Base-by-base conservation (phyloP, 2,113 vertebrate genomes). In the Engraulis encrasicolus region DNA sequence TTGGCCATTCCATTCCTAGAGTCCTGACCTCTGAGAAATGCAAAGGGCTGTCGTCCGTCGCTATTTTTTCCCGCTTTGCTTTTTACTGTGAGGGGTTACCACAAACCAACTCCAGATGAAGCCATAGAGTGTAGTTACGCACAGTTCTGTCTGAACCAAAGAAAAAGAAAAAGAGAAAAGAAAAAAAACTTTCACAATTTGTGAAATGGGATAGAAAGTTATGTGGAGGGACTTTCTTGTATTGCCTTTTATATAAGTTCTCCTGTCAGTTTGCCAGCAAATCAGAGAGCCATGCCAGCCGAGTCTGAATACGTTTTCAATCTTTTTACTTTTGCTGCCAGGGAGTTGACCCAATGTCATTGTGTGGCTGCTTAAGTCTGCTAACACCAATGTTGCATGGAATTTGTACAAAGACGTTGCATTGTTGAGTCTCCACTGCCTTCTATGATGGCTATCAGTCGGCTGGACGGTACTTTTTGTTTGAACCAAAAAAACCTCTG, bases 61-160 rank as follows among this genome's bases (percentile, higher is more conserved):
- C n/a, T 38, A 19, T 54, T 31, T 50, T 58, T 50, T n/a, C n/a
- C n/a, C n/a, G 77, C 71, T 50, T 50, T 79, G 49, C 50, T 71
- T 71, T 31, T 71, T 27, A 4, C 31, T 31, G 4, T 1, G 66
- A 17, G 66, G 66, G 66, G 66, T 27, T 34, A 74, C 66, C 27
- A 74, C 66, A 74, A 74, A 74, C 66, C 15, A 12, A 34, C 34
- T 74, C 66, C 66, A 74, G 66, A 74, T 36, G 66, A 74, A 74
- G 66, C 0, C 11, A 74, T n/a, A 17, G 31, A 34, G 27, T 36
- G 66, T 74, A 17, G 27, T 74, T 36, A 34, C 34, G 1, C 66
- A 15, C 66, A 74, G 66, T 36, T 74, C 31, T 15, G 66, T 74
- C 66, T 74, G 27, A 31, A 34, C 27, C 12, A 15, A 74, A 74